phyloP scores from a whole-genome alignment of 2,888 invertebrate species.

The Drosophila borborema region DNA sequence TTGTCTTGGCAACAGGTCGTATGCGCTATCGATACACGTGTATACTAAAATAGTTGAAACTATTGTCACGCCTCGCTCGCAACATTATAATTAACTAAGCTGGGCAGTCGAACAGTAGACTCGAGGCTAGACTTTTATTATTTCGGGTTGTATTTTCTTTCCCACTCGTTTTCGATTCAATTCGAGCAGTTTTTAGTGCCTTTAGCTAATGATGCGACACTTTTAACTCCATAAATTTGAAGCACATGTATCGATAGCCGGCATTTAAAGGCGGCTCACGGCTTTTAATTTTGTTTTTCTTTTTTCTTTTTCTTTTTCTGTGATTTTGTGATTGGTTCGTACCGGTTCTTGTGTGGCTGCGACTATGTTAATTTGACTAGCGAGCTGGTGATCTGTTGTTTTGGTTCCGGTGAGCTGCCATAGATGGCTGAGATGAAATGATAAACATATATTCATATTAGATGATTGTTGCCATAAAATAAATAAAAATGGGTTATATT shows the following conservation, averaged over 20 bases:
- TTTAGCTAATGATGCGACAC: constrained; percentile 56
- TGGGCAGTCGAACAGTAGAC: constrained; percentile 16
- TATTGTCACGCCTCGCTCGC: constrained; percentile 37
- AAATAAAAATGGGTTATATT: constrained; percentile 37
- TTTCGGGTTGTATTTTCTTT: constrained; percentile 2
- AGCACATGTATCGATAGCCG: constrained; percentile 57
- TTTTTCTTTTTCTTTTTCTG: constrained; percentile 26
- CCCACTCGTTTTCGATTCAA: constrained; percentile 8
- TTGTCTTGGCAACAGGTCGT: constrained; percentile 48
- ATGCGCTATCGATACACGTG: constrained; percentile 20
- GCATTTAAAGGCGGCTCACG: constrained; percentile 65
- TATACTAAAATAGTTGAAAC: constrained; percentile 28
- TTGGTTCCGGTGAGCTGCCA: constrained; percentile 65
- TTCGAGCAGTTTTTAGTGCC: constrained; percentile 34
- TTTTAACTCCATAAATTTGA: constrained; percentile 58
- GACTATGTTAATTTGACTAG: constrained; percentile 62
- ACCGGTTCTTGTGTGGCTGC: constrained; percentile 25
- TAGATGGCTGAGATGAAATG: constrained; percentile 43
- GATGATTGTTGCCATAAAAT: constrained; percentile 48
- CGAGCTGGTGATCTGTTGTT: constrained; percentile 20
- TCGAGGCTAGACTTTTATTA: constrained; percentile 30
- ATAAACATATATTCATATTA: constrained; percentile 48
- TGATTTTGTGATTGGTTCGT: constrained; percentile 27
- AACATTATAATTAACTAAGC: constrained; percentile 30
- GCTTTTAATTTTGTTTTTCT: constrained; percentile 57